A percentile compares a stretch with the other conserved stretches of the same genome.
Conservation (phyloP, 2,797 vertebrate genomes). For the Myotis myotis region DNA sequence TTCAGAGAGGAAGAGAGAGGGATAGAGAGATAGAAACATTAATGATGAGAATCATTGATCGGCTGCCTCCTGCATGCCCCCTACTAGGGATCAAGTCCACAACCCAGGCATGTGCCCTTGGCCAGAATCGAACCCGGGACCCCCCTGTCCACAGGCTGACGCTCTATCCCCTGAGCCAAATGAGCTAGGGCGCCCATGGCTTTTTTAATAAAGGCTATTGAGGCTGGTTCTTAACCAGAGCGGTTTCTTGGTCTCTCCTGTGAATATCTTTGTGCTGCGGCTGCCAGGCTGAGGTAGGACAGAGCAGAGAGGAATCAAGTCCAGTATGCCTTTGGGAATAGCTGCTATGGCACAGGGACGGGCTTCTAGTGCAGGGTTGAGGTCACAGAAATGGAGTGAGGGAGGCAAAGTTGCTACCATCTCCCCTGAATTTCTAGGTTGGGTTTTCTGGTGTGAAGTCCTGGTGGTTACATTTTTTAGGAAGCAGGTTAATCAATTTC, state of each 20-base stretch:
- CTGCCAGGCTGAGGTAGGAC: neutral
- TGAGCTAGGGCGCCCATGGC: neutral
- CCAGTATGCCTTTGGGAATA: neutral
- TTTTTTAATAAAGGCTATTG: neutral
- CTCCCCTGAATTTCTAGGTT: neutral
- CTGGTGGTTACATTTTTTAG: neutral
- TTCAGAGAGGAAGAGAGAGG: too few relatives aligned
- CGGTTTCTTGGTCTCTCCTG: neutral
- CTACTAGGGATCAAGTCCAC: too few relatives aligned
- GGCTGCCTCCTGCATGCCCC: too few relatives aligned
- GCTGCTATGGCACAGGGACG: neutral
- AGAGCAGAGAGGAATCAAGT: neutral
- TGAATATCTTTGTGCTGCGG: neutral
- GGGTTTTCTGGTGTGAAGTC: neutral
- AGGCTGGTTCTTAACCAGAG: neutral
- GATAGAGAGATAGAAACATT: too few relatives aligned
- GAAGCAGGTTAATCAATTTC: constrained; percentile 17
- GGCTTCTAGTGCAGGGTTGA: neutral
- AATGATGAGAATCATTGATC: too few relatives aligned
- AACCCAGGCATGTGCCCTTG: too few relatives aligned
- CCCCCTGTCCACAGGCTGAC: too few relatives aligned
- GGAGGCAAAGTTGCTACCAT: neutral
- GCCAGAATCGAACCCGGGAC: too few relatives aligned
- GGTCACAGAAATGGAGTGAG: neutral
- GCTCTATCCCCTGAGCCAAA: too few relatives aligned